These are phyloP conservation scores for Maconellicoccus hirsutus DNA, from an alignment of 1,140 invertebrate species.

Conservation along the genomic window DNA sequence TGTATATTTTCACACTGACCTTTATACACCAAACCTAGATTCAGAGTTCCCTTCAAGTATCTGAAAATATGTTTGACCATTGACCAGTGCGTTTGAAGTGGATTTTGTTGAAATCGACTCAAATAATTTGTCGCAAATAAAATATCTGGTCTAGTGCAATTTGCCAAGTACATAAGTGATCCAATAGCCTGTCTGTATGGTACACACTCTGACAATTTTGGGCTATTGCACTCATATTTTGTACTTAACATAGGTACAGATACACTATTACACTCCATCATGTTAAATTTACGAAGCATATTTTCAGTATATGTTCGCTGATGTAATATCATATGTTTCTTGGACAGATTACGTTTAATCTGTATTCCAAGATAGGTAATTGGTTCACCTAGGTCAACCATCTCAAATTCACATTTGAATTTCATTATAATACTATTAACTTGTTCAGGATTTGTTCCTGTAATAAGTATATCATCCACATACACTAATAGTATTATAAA, in stretches of 20 bases:
- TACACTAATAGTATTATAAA: too few relatives aligned
- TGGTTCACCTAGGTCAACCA: slow-evolving; percentile 34
- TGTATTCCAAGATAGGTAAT: too few relatives aligned
- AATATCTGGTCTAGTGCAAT: slow-evolving; percentile 36
- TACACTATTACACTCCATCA: slow-evolving; percentile 34
- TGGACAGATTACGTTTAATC: too few relatives aligned
- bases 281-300: too few relatives aligned
- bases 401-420: slow-evolving; percentile 33
- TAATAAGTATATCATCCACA: too few relatives aligned
- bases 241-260: slow-evolving; percentile 35
- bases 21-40: slow-evolving; percentile 12
- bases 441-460: too few relatives aligned
- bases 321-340: too few relatives aligned
- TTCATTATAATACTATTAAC: too few relatives aligned
- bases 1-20: slow-evolving; percentile 25
- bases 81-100: slow-evolving; percentile 28
- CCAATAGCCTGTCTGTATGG: slow-evolving; percentile 34
- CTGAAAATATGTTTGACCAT: slow-evolving; percentile 32
- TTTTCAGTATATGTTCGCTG: too few relatives aligned
- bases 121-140: slow-evolving; percentile 33
- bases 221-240: slow-evolving; percentile 23
- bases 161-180: slow-evolving; percentile 33
- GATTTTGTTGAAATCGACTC: slow-evolving; percentile 29
- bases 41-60: slow-evolving; percentile 30
- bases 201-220: slow-evolving; percentile 24